Conservation (phyloP, 2,888 invertebrate species). For the Cheilosia impressa region DNA sequence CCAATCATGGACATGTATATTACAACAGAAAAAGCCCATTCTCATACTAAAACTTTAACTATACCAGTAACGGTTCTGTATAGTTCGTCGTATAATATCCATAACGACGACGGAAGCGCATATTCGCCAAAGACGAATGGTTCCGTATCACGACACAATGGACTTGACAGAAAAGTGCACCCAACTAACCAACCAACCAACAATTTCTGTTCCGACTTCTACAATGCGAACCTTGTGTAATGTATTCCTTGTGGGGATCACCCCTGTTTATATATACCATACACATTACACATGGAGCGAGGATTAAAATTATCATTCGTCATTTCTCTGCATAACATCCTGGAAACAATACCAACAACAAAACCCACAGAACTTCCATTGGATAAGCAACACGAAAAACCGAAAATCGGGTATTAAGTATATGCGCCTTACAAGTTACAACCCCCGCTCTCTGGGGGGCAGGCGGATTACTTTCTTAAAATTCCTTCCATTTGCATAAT, state of each 20-base stretch:
- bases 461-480: slow-evolving; percentile 7
- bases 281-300: slow-evolving; percentile 47
- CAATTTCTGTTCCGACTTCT: not conserved
- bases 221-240: slow-evolving; percentile 53
- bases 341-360: slow-evolving; percentile 56
- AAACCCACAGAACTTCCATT: slow-evolving; percentile 11
- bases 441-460: slow-evolving; percentile 1
- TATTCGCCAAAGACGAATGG: slow-evolving; percentile 70
- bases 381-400: slow-evolving; percentile 39
- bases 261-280: slow-evolving; percentile 9
- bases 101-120: slow-evolving; percentile 68
- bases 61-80: not conserved
- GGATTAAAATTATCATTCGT: slow-evolving; percentile 71
- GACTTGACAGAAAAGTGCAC: slow-evolving; percentile 52
- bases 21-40: slow-evolving; percentile 1
- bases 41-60: not conserved
- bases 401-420: slow-evolving; percentile 24
- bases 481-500: slow-evolving; percentile 71
- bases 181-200: slow-evolving; percentile 62
- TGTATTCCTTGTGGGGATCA: slow-evolving; percentile 60
- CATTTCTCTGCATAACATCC: slow-evolving; percentile 51
- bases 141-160: slow-evolving; percentile 64
- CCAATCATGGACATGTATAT: slow-evolving; percentile 37
- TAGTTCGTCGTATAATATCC: slow-evolving; percentile 27
- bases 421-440: slow-evolving; percentile 21